A percentile compares a stretch with the other conserved stretches of the same genome.
Evolutionary conservation across 2,797 vertebrate genomes (phyloP).

Genomic region (Leptoclinus maculatus): DNA sequence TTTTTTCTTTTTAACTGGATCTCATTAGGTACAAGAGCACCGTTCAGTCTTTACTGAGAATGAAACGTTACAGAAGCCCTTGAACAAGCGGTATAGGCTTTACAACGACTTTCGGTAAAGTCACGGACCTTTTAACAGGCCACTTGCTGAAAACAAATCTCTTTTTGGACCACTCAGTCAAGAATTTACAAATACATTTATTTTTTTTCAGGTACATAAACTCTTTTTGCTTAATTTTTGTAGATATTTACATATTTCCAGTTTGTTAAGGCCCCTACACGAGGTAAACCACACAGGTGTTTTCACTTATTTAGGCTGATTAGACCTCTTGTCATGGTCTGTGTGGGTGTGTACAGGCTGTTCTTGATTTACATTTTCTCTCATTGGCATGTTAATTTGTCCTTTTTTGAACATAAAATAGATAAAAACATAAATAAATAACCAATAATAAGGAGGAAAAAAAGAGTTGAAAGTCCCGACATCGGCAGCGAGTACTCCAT

Average conservation of each 20-base stretch:
- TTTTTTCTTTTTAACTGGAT: constrained; percentile 1
- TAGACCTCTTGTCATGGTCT: not conserved
- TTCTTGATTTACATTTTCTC: not conserved
- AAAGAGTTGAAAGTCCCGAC: not conserved
- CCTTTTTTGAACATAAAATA: not conserved
- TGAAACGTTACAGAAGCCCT: not conserved
- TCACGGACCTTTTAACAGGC: not conserved
- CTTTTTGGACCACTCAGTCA: not conserved
- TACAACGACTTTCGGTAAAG: not conserved
- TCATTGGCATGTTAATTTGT: not conserved
- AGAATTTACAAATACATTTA: not conserved
- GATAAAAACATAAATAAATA: not conserved
- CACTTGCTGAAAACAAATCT: too few species aligned
- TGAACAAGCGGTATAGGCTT: not conserved
- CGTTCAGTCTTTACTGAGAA: constrained; percentile 1
- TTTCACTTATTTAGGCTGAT: not conserved
- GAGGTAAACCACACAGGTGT: not conserved
- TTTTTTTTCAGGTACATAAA: not conserved
- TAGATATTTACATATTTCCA: not conserved
- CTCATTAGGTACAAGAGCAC: constrained; percentile 15
- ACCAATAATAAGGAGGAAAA: not conserved
- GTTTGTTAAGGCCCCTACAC: not conserved
- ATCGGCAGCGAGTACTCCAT: not conserved
- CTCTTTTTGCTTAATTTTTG: not conserved
- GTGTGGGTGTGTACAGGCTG: not conserved